Evolutionary conservation across 2,888 invertebrate species (phyloP).

Genomic region (Macaria liturata): DNA sequence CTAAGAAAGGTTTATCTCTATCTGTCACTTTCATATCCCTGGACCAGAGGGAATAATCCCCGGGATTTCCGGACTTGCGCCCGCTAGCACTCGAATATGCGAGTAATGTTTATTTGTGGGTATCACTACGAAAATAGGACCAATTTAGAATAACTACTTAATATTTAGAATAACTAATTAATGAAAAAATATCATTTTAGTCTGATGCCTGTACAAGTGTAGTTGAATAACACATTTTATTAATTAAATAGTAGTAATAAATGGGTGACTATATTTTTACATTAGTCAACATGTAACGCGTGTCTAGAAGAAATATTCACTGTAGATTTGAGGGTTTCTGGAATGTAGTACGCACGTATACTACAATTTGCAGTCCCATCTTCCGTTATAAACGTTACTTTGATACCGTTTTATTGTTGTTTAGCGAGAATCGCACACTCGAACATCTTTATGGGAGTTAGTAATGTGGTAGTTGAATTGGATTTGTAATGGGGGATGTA

Average conservation of each 20-base stretch:
- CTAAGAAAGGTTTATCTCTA: slow-evolving; percentile 28
- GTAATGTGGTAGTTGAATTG: slow-evolving; percentile 16
- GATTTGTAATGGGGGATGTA: slow-evolving; percentile 16
- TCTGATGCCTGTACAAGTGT: no score
- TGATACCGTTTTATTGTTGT: slow-evolving; percentile 2
- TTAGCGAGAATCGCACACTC: neutral
- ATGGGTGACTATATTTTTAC: no score
- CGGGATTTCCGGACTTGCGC: slow-evolving; percentile 29
- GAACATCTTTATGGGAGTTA: slow-evolving; percentile 9
- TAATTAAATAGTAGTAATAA: no score
- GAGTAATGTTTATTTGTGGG: slow-evolving; percentile 11
- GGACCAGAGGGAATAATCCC: slow-evolving; percentile 28
- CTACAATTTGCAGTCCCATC: neutral
- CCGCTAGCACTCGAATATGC: slow-evolving; percentile 10
- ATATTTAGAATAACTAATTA: neutral
- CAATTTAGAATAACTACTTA: neutral
- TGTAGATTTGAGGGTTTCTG: no score
- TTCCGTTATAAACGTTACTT: neutral
- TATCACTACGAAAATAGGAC: no score
- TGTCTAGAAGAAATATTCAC: no score
- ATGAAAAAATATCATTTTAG: neutral
- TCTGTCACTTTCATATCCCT: slow-evolving; percentile 28
- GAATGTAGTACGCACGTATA: neutral
- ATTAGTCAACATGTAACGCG: no score
- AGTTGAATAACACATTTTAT: no score